A percentile compares a stretch with the other conserved stretches of the same genome.
These are phyloP conservation scores for Sycophila sp. DNA, from an alignment of 1,140 invertebrate genomes.

Conservation along the genomic window DNA sequence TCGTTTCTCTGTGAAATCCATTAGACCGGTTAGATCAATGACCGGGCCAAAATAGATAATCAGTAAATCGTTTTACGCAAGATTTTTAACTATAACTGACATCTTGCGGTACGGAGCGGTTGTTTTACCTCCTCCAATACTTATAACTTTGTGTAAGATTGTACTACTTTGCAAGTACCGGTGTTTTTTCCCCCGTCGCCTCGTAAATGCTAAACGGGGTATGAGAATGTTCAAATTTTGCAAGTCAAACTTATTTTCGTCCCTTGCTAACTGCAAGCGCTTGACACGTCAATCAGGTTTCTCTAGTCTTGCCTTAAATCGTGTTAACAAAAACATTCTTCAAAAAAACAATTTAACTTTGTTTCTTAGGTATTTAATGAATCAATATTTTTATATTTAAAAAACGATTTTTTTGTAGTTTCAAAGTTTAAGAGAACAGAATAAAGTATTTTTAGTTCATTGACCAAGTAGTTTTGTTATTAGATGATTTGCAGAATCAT, in stretches of 20 bases:
- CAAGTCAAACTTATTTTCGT: conserved; percentile 24
- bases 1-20: too few species aligned
- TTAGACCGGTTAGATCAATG: too few species aligned
- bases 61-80: too few species aligned
- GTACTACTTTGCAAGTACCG: too few species aligned
- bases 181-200: neutral
- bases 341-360: neutral
- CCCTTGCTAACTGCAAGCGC: neutral
- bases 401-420: neutral
- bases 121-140: neutral
- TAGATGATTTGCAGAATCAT: neutral
- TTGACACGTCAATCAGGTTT: conserved; percentile 14
- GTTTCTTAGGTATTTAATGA: conserved; percentile 2
- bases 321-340: neutral
- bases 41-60: too few species aligned
- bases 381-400: neutral
- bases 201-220: neutral
- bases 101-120: conserved; percentile 21
- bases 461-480: too few species aligned
- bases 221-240: conserved; percentile 30
- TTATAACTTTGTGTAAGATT: too few species aligned
- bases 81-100: conserved; percentile 11
- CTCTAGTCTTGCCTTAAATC: neutral
- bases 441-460: neutral
- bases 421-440: neutral